phyloP scores from a whole-genome alignment of 2,113 vertebrate species.

The Callithrix jacchus region DNA sequence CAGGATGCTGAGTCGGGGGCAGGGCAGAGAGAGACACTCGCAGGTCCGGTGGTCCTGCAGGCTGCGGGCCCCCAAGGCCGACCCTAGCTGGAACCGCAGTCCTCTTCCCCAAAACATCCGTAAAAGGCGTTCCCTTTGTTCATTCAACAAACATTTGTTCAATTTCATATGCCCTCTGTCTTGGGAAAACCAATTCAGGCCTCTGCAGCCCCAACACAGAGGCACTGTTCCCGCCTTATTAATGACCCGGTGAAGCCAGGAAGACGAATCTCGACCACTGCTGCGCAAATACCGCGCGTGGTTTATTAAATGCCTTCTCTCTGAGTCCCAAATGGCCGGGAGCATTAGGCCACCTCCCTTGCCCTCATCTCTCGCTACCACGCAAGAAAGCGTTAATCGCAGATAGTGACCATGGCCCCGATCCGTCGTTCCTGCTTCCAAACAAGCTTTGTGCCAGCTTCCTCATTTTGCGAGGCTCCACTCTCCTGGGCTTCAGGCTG shows the following conservation, averaged over 20 bases:
- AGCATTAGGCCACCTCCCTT: not conserved
- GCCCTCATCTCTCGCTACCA: not conserved
- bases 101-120: not conserved
- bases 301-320: not conserved
- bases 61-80: fast-evolving
- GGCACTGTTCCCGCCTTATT: not conserved
- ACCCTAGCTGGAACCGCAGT: not conserved
- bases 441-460: not conserved
- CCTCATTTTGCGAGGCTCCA: not conserved
- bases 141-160: not conserved
- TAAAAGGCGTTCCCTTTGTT: not conserved
- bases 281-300: not conserved
- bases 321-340: not conserved
- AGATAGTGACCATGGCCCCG: not conserved
- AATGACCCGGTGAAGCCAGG: fast-evolving
- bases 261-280: not conserved
- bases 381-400: not conserved
- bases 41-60: not conserved
- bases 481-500: not conserved
- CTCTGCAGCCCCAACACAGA: not conserved
- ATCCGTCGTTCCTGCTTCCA: not conserved
- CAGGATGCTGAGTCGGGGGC: fast-evolving
- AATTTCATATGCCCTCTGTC: not conserved
- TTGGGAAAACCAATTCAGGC: not conserved
- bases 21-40: not conserved